Percentiles rank a stretch among this genome's conserved stretches.
Evolutionary conservation across 2,113 vertebrate species (phyloP).

Genomic region (Casuarius casuarius): DNA sequence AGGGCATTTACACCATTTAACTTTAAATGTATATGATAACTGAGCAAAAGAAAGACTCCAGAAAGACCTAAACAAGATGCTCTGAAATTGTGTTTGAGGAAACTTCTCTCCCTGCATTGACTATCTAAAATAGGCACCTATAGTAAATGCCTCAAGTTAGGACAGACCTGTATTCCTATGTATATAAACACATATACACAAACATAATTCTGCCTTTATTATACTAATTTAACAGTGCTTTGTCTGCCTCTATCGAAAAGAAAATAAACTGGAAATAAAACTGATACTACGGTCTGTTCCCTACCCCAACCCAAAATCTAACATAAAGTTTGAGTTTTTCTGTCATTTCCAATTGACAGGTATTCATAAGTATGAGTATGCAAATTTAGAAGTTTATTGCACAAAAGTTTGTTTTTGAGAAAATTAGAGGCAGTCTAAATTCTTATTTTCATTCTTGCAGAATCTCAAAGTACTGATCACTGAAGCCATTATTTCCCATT

Average conservation of each 20-base stretch:
- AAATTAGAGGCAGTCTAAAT: not conserved
- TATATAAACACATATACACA: not conserved
- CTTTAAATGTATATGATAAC: not conserved
- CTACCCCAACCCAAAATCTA: not conserved
- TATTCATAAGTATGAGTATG: not conserved
- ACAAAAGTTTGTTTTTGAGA: not conserved
- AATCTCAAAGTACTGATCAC: not conserved
- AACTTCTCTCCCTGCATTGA: not conserved
- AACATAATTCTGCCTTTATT: not conserved
- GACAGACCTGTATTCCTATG: fast-evolving
- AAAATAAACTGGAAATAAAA: not conserved
- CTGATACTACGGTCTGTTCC: fast-evolving
- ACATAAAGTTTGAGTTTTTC: not conserved
- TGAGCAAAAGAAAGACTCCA: not conserved
- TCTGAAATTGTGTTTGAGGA: not conserved
- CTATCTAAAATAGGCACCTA: not conserved
- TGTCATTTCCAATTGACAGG: not conserved
- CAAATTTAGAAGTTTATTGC: not conserved
- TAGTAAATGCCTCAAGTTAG: not conserved
- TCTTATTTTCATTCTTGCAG: not conserved
- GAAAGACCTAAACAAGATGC: not conserved
- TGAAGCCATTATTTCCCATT: not conserved
- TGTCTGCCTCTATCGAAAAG: not conserved
- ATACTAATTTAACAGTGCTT: not conserved
- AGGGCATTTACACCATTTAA: not conserved